Base-by-base conservation (phyloP, 2,797 vertebrate species). In the Mallotus villosus region DNA sequence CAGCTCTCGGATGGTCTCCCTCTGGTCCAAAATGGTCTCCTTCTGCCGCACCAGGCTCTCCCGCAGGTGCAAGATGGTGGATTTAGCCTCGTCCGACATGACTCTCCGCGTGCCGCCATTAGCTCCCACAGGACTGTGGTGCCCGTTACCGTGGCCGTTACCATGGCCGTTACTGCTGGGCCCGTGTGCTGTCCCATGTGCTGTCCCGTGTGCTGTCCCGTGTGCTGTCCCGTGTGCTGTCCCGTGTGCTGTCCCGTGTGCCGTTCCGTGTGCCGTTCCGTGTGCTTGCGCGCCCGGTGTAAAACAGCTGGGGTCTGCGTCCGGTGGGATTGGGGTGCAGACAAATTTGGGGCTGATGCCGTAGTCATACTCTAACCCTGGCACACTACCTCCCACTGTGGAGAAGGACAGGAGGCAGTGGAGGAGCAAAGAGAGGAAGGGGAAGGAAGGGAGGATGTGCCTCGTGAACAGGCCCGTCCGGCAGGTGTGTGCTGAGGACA, bases 1-100 rank as follows among this genome's bases (percentile, higher is more conserved):
- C 67, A 95, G 83, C 81, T 95, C 94, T 68, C 93, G 83, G 74
- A 95, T 94, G 27, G 93, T 94, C 80, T 95, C 94, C 46, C 94
- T 84, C 77, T 95, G 94, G 78, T 95, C 93, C 73, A 95, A 80
- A 60, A 95, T 93, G 63, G 92, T 94, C 84, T 95, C 95, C 72
- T 94, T 95, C 79, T 95, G 94, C 67, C 89, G 88, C 65, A 95
- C 94, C 2, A 95, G 89, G 57, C 92, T 94, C 84, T 95, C 94
- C 0, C 94, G 90, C 65, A 95, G 86, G 59, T 94, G 94, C 77
- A 95, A 61, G 81, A 95, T 94, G 9, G 94, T 94, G 75, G 91
- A 83, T 82, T 95, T 94, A 68, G 93, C 93, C 70, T 94, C 94
- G 57, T 95, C 94, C 0, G 93, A 92, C 64, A 94, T 91, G 55